Evolutionary conservation across 37 sponge, comb jelly and placozoan species (phyloP).

Genomic region (Lycopodina hypogea): DNA sequence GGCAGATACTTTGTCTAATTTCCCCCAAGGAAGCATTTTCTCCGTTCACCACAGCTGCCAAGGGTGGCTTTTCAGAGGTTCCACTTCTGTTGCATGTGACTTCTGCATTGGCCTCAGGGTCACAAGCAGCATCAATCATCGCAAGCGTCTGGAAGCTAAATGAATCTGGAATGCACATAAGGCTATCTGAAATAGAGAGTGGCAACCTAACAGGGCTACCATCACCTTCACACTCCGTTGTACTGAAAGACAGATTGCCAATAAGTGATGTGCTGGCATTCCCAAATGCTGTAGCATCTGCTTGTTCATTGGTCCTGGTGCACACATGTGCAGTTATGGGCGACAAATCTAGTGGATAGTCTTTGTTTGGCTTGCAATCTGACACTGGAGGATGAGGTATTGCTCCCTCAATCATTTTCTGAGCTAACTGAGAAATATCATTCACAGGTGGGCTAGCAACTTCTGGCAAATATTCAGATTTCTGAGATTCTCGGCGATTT

Average conservation of each 20-base stretch:
- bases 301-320: neutral
- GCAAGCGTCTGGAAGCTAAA: conserved; percentile 41
- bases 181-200: conserved; percentile 27
- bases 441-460: too few relatives aligned
- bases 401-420: too few relatives aligned
- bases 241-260: too few relatives aligned
- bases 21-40: neutral
- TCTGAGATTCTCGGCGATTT: too few relatives aligned
- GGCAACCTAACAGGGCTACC: neutral
- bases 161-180: conserved; percentile 24
- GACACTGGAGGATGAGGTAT: too few relatives aligned
- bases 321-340: neutral
- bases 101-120: conserved; percentile 3
- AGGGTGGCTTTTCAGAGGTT: too few relatives aligned
- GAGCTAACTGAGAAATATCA: too few relatives aligned
- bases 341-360: too few relatives aligned
- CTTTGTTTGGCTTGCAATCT: too few relatives aligned
- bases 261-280: neutral
- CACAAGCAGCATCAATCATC: conserved; percentile 58
- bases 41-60: neutral
- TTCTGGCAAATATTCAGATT: too few relatives aligned
- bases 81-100: neutral
- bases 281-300: neutral
- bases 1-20: neutral
- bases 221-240: too few relatives aligned